Conservation (phyloP, 2,888 invertebrate genomes). For the Patella pellucida region DNA sequence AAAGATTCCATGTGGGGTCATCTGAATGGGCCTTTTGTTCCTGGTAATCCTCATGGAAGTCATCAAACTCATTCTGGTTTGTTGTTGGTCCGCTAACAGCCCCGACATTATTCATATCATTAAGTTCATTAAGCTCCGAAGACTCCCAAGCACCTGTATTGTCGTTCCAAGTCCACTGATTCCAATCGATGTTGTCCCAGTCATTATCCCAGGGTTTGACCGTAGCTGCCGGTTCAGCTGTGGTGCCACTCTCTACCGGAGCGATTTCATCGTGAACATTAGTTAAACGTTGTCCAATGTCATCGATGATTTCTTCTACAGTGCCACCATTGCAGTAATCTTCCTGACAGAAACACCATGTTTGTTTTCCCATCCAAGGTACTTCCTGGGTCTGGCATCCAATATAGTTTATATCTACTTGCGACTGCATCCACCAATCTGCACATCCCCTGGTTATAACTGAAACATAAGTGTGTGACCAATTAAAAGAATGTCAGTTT, state of each 20-base stretch:
- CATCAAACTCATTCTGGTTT: conserved; percentile 9
- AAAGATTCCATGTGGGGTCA: conserved; percentile 28
- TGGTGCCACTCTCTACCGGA: background rate
- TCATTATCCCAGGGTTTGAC: background rate
- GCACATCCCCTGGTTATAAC: conserved; percentile 45
- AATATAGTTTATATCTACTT: conserved; percentile 38
- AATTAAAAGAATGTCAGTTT: too few relatives aligned
- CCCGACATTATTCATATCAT: conserved; percentile 14
- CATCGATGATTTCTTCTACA: conserved; percentile 23
- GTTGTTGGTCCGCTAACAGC: background rate
- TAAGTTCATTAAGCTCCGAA: conserved; percentile 12
- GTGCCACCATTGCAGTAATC: conserved; percentile 36
- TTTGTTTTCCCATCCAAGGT: conserved; percentile 35
- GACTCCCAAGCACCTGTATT: background rate
- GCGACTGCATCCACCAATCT: conserved; percentile 45
- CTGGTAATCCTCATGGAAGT: background rate
- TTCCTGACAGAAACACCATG: conserved; percentile 47
- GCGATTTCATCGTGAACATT: background rate
- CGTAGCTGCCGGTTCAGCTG: background rate
- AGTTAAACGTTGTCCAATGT: conserved; percentile 7
- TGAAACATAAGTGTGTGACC: conserved; percentile 16
- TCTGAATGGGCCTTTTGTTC: background rate
- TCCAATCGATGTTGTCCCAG: conserved; percentile 2
- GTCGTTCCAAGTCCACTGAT: conserved; percentile 16
- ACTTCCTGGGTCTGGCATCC: conserved; percentile 41